Base-by-base conservation (phyloP, 2,797 vertebrate species). In the Periparus ater region DNA sequence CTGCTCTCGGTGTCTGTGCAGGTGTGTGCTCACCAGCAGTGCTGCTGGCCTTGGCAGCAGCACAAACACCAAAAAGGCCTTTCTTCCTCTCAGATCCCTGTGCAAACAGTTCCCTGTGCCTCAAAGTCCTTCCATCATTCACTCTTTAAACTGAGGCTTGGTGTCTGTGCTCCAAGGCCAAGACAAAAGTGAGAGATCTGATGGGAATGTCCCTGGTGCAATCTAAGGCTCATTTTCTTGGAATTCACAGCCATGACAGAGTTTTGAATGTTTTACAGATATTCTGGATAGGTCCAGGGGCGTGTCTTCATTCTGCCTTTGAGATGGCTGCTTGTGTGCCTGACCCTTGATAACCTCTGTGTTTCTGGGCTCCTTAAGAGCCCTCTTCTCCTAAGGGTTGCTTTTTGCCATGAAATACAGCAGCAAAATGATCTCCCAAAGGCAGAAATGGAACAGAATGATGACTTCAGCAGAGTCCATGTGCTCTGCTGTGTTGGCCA, bases 281-380 rank as follows among this genome's bases (percentile, higher is more conserved):
- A 30, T 32, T 76, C 61, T 73, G 55, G 32, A 5, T 67, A 27
- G 34, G 4, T 67, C 60, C 21, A 10, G 14, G 27, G 30, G 32
- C 48, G 86, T 66, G 44, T 27, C 48, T 85, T 76, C 57, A 57
- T 22, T 26, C 71, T 87, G 55, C 88, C 62, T 86, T 93, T 38
- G 54, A 75, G 58, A 9, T 14, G n/a, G 18, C 27, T 45, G 53
- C 78, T 53, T 38, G 13, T 54, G 27, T 67, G 45, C 47, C 53
- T 63, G 42, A 45, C 23, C 26, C 42, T 92, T 38, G 66, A 2
- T 66, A 55, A 76, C 10, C 34, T 57, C 6, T 36, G 17, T 48
- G 34, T 67, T 71, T 68, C 63, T 80, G 45, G 20, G 19, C 75
- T 75, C 77, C 75, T 57, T 34, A 71, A 45, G 65, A 77, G 26